Base-by-base conservation (phyloP, 2,888 invertebrate genomes). In the Hylaea fasciaria region DNA sequence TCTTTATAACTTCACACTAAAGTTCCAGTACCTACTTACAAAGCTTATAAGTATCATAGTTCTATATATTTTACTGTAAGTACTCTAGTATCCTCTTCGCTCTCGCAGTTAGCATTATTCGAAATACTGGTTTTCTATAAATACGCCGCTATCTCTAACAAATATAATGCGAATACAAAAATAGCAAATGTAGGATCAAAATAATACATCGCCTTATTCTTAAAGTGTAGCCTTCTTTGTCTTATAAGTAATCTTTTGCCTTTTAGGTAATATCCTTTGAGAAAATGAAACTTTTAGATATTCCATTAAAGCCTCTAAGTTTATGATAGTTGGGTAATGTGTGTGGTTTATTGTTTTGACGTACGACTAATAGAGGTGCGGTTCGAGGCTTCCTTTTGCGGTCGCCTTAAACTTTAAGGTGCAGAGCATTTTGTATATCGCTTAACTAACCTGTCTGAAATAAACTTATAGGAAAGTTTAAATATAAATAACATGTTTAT, bases 291-390 rank as follows among this genome's bases (percentile, higher is more conserved):
- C 12, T 10, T 37, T 16, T 11, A 37, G 13, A 48, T 48, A 17
- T 48, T 37, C 16, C 5, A 12, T 40, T 39, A 39, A 39, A 39
- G 39, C 9, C n/a, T n/a, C 1, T 14, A 40, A 37, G 37, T 37
- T 37, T 14, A 40, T 14, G 14, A 40, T 40, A 40, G 40, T 40
- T 40, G 8, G 14, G 40, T 40, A 40, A 39, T 17, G 11, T 22
- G 29, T 46, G 29, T 12, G 28, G 28, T 46, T 46, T 28, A 46
- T 40, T 44, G 22, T 44, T 44, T 44, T 44, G 22, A 44, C 17
- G 44, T 44, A 22, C 11, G 13, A 22, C 37, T 37, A 40, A 14
- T 40, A 40, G 8, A 0, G 13, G 40, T 14, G 40, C 40, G 40
- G 40, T 13, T 40, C 2, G 40, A 40, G 8, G 40, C 37, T 40